Percentiles rank a stretch among this genome's conserved stretches.
Conservation (phyloP, 92 coral and sea anemone species). For the Porites cylindrica region DNA sequence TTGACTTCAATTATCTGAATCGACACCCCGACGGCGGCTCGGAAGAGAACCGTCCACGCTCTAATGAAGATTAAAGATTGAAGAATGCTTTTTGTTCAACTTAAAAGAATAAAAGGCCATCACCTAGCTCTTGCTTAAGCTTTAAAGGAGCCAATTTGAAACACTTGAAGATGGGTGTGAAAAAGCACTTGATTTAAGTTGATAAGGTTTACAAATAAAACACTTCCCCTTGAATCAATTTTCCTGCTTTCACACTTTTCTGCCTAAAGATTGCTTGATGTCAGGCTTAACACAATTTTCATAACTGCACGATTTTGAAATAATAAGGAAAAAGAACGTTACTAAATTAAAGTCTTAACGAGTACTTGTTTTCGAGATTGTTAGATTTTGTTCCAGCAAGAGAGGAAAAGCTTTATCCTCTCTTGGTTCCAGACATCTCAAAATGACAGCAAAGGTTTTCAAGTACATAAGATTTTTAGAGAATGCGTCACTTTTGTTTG, state of each 20-base stretch:
- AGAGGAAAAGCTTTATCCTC: too few relatives aligned
- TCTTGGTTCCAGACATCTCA: neutral
- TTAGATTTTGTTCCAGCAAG: neutral
- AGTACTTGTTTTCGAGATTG: constrained; percentile 16
- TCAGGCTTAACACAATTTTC: neutral
- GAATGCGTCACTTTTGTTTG: neutral
- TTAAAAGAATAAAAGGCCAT: neutral
- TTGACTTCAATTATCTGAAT: constrained; percentile 74
- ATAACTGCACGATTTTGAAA: neutral
- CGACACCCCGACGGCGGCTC: constrained; percentile 77
- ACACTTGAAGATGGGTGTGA: constrained; percentile 36
- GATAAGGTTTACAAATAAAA: constrained; percentile 40
- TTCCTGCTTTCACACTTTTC: neutral
- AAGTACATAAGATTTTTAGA: neutral
- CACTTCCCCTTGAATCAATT: constrained; percentile 28
- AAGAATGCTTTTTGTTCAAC: constrained; percentile 3
- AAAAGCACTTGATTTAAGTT: constrained; percentile 44
- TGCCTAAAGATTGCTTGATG: neutral
- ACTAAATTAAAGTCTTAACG: neutral
- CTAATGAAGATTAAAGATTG: constrained; percentile 41
- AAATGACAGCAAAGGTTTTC: constrained; percentile 10
- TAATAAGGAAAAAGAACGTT: neutral
- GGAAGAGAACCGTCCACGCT: constrained; percentile 36
- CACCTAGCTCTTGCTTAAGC: neutral
- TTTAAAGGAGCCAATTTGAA: constrained; percentile 5